Evolutionary conservation across 1,140 invertebrate species (phyloP), one percentile per base, ranked within the genome.

Genomic region (Medauroidea extradentata): DNA sequence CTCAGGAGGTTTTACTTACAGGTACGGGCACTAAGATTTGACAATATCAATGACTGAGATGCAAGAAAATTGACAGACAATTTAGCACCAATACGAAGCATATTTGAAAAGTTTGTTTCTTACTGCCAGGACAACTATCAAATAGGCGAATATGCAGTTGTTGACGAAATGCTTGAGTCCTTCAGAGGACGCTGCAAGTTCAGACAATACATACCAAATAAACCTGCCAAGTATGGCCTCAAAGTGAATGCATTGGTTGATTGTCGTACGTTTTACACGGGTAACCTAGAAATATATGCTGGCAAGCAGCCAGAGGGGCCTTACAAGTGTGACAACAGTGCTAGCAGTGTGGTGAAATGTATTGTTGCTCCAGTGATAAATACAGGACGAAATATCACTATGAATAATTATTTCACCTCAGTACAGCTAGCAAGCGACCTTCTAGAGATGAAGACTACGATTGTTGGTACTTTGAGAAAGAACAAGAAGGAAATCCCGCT

Each of bases 221-320:
- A 77, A 65, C 72, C 71, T n/a, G 65, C 62, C 24, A 71, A 72
- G 64, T 79, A 78, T 73, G 69, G 73, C 63, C 68, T 78, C 48
- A 78, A 79, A 68, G 63, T 74, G 58, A 70, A 66, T 63, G 61
- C 63, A 44, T 53, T n/a, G n/a, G n/a, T n/a, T n/a, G n/a, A n/a
- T n/a, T n/a, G n/a, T n/a, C n/a, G n/a, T n/a, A n/a, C n/a, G n/a
- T n/a, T 73, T 23, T n/a, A n/a, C n/a, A n/a, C n/a, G n/a, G n/a
- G n/a, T n/a, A n/a, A n/a, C n/a, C n/a, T n/a, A n/a, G n/a, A n/a
- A n/a, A n/a, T n/a, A n/a, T n/a, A n/a, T n/a, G n/a, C n/a, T n/a
- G n/a, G n/a, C n/a, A n/a, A n/a, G n/a, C n/a, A n/a, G n/a, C n/a
- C n/a, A n/a, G n/a, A n/a, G n/a, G n/a, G n/a, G n/a, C n/a, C n/a